Evolutionary conservation across 2,888 invertebrate genomes (phyloP).

Genomic region (Fabriciana adippe): DNA sequence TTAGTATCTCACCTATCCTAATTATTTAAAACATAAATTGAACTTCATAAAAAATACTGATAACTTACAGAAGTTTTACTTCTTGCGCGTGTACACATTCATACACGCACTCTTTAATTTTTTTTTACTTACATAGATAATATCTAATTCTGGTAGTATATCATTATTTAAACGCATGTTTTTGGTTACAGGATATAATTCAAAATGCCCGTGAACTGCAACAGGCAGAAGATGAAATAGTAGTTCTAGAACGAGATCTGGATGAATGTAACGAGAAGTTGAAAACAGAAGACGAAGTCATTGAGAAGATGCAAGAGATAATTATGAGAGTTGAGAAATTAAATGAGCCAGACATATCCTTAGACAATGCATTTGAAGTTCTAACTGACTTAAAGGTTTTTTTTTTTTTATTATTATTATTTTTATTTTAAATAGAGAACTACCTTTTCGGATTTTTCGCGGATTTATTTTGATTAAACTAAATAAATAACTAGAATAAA

Average conservation of each 20-base stretch:
- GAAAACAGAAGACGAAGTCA: constrained; percentile 87
- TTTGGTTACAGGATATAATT: constrained; percentile 87
- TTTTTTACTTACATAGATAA: too few relatives aligned
- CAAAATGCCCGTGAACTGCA: constrained; percentile 90
- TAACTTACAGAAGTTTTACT: too few relatives aligned
- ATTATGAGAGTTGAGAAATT: constrained; percentile 85
- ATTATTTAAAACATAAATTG: too few relatives aligned
- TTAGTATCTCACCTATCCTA: too few relatives aligned
- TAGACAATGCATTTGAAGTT: constrained; percentile 70
- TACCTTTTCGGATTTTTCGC: background rate
- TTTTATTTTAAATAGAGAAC: background rate
- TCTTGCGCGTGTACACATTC: too few relatives aligned
- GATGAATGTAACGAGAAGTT: constrained; percentile 86
- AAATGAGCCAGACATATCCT: constrained; percentile 61
- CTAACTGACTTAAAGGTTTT: constrained; percentile 68
- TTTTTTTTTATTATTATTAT: too few relatives aligned
- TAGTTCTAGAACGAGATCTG: constrained; percentile 90
- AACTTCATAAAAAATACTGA: too few relatives aligned
- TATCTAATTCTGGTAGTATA: background rate
- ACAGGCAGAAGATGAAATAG: constrained; percentile 89
- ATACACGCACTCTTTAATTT: too few relatives aligned
- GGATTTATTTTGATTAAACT: too few relatives aligned
- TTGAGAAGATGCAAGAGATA: constrained; percentile 85
- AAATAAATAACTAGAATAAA: too few relatives aligned
- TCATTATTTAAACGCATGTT: background rate